Conservation (phyloP, 2,797 vertebrate genomes). For the Otolemur crassicaudatus region DNA sequence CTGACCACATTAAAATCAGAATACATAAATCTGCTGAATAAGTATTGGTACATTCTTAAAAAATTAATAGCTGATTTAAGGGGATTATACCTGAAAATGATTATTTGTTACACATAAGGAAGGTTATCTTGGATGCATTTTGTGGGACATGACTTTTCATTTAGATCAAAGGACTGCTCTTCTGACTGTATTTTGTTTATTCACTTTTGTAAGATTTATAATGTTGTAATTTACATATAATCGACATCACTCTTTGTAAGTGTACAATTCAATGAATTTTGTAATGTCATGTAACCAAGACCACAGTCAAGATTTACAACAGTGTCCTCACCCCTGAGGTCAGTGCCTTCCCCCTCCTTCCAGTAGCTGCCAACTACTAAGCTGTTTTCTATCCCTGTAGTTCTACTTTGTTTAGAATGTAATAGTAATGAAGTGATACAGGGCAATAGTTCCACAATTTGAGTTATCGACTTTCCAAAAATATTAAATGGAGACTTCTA, state of each 20-base stretch:
- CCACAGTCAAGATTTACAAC: background rate
- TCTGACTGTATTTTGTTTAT: background rate
- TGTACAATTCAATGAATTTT: background rate
- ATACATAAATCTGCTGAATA: background rate
- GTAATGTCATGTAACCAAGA: background rate
- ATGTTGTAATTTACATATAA: background rate
- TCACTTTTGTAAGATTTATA: background rate
- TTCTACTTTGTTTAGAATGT: background rate
- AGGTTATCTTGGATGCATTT: background rate
- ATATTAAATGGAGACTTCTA: background rate
- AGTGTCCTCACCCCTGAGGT: background rate
- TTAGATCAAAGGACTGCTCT: background rate
- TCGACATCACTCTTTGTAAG: background rate
- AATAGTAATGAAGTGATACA: background rate
- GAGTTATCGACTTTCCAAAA: background rate
- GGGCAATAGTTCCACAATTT: background rate
- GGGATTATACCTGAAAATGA: background rate
- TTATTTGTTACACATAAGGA: background rate
- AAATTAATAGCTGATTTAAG: background rate
- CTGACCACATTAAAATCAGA: background rate
- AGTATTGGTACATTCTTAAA: background rate
- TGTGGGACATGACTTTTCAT: background rate
- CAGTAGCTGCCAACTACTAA: background rate
- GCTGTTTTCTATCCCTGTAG: background rate
- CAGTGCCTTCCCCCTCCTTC: background rate